Base-by-base conservation (phyloP, 1,140 invertebrate species). In the Lethrus apterus region DNA sequence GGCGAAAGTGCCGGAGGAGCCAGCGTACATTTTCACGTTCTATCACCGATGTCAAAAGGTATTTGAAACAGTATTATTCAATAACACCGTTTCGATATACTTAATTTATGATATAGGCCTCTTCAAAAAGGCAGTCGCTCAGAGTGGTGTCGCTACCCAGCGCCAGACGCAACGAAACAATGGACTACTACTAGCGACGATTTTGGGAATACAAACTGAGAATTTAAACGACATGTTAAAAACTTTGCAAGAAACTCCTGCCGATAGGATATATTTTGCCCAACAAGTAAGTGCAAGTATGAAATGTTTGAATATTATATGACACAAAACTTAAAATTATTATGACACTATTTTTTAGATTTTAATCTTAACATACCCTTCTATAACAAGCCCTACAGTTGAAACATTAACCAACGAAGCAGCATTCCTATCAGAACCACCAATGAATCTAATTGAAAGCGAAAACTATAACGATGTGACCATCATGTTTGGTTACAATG, bases 1-100 rank as follows among this genome's bases (percentile, higher is more conserved):
- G 79, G 79, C 31, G 67, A 68, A 32, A 70, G 71, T 46, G 65
- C 75, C 5, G 79, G 79, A 1, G 77, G 69, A 15, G 63, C 68
- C 3, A 62, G 65, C 10, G 67, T 71, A 2, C 68, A 74, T 54
- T 62, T 69, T 7, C 66, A 71, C 60, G 66, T 70, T 38, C 49
- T 75, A 8, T 72, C 73, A 56, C 55, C 75, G 57, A 52, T 70
- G 78, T 59, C 78, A 65, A 54, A 59, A 69, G 62, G 63, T 70
- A 31, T 79, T n/a, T 20, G 4, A 3, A 23, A 20, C 13, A 2
- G 18, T 11, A 21, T 10, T 10, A 1, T n/a, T n/a, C 19, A 21
- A 23, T 23, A n/a, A 21, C n/a, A n/a, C n/a, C n/a, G n/a, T n/a
- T n/a, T 2, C 13, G 10, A n/a, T 3, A 23, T 9, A 20, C 13